phyloP scores from a whole-genome alignment of 2,113 vertebrate species.

The Chaetorhynchus papuensis region DNA sequence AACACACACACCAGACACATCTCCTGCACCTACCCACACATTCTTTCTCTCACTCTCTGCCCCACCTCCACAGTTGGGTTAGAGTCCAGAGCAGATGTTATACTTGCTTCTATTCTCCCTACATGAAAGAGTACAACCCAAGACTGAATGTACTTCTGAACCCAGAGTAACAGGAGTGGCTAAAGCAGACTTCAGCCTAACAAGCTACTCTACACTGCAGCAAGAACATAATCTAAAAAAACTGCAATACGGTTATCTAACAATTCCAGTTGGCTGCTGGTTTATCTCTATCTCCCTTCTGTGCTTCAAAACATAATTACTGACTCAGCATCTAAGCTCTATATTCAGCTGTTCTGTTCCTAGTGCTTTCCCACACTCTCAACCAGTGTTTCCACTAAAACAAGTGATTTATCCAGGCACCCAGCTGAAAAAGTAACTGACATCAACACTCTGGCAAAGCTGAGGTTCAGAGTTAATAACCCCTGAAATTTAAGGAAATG shows the following conservation, averaged over 20 bases:
- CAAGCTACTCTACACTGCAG: rapidly evolving
- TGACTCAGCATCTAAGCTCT: neutral
- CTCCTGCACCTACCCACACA: neutral
- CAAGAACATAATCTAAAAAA: neutral
- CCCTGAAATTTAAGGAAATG: neutral
- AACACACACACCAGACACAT: neutral
- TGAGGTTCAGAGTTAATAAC: neutral
- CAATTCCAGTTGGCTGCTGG: neutral
- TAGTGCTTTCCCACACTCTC: neutral
- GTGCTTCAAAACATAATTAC: neutral
- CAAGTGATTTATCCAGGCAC: neutral
- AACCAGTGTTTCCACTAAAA: neutral
- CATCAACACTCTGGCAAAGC: neutral
- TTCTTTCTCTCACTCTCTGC: neutral
- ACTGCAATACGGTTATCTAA: neutral
- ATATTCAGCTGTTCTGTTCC: neutral
- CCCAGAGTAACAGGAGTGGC: neutral
- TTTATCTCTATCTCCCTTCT: neutral
- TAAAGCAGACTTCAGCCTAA: neutral
- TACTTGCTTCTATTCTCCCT: neutral
- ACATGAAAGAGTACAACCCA: neutral
- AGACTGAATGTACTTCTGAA: neutral
- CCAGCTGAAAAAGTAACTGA: neutral
- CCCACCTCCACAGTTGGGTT: neutral
- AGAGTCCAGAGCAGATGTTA: neutral